These are phyloP conservation scores for Itoplectis maculator DNA, from an alignment of 2,888 invertebrate species.

Conservation along the genomic window DNA sequence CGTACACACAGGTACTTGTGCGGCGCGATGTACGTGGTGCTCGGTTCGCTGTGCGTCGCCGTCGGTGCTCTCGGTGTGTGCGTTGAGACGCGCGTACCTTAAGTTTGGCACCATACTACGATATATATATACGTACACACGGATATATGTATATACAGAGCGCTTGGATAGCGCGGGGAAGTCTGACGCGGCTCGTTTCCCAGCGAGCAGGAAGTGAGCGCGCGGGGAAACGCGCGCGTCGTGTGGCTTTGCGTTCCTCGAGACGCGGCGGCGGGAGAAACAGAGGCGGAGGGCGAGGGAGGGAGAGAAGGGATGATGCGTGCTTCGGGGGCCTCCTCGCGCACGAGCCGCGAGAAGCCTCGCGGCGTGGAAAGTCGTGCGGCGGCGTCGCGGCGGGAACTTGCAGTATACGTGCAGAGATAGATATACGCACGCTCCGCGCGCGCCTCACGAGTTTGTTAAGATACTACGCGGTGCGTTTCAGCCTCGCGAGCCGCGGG, in stretches of 20 bases:
- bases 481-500: constrained; percentile 44
- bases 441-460: constrained; percentile 47
- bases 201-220: constrained; percentile 35
- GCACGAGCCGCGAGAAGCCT: constrained; percentile 25
- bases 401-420: neutral
- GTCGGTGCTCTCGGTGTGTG: constrained; percentile 6
- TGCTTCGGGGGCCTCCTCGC: neutral
- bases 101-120: constrained; percentile 9
- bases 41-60: neutral
- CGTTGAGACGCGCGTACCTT: constrained; percentile 7
- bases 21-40: neutral
- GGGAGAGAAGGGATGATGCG: constrained; percentile 21
- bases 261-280: neutral
- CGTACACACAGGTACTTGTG: neutral
- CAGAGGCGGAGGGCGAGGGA: constrained; percentile 6
- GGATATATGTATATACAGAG: neutral
- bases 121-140: neutral
- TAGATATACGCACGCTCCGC: neutral
- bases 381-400: constrained; percentile 3
- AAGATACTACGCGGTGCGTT: constrained; percentile 36
- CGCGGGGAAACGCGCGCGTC: constrained; percentile 19
- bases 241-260: constrained; percentile 5
- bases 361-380: constrained; percentile 23
- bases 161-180: neutral
- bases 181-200: constrained; percentile 31